Percentiles rank a stretch among this genome's conserved stretches.
These are phyloP conservation scores for Phylloscopus trochilus DNA, from an alignment of 2,113 vertebrate genomes.

Conservation along the genomic window DNA sequence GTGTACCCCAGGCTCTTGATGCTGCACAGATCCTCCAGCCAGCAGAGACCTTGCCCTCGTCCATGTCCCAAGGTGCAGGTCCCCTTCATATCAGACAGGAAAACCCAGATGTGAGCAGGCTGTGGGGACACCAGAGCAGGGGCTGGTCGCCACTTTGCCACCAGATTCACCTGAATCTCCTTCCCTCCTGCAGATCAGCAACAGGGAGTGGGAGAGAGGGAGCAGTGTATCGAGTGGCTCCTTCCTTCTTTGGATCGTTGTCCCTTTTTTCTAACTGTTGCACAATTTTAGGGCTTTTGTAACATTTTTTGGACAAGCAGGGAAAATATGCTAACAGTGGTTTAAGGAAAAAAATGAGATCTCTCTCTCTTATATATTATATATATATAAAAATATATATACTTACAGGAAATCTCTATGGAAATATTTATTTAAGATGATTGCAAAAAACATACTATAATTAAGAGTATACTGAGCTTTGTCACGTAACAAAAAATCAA, in stretches of 20 bases:
- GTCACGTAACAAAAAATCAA: conserved; percentile 18
- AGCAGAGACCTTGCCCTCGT: fast-evolving
- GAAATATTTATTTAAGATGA: conserved; percentile 67
- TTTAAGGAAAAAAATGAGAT: conserved; percentile 40
- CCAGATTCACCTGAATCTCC: not conserved
- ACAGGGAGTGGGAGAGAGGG: not conserved
- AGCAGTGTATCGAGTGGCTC: not conserved
- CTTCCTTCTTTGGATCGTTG: conserved; percentile 48
- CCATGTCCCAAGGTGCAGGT: not conserved
- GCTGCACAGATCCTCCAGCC: not conserved
- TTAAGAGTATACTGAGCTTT: conserved; percentile 16
- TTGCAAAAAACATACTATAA: conserved; percentile 56
- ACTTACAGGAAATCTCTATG: conserved; percentile 62
- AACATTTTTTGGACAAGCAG: conserved; percentile 62
- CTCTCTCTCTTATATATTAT: conserved; percentile 39
- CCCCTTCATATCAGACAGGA: not conserved
- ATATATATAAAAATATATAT: conserved; percentile 41
- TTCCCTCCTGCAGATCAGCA: not conserved
- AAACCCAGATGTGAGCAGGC: not conserved
- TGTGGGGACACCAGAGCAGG: not conserved
- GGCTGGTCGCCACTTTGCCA: not conserved
- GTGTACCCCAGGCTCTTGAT: not conserved
- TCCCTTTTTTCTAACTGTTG: conserved; percentile 65
- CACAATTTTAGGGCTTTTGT: conserved; percentile 69
- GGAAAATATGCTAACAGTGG: conserved; percentile 54